Conservation (phyloP, 2,113 vertebrate species). For the Rhineura floridana region DNA sequence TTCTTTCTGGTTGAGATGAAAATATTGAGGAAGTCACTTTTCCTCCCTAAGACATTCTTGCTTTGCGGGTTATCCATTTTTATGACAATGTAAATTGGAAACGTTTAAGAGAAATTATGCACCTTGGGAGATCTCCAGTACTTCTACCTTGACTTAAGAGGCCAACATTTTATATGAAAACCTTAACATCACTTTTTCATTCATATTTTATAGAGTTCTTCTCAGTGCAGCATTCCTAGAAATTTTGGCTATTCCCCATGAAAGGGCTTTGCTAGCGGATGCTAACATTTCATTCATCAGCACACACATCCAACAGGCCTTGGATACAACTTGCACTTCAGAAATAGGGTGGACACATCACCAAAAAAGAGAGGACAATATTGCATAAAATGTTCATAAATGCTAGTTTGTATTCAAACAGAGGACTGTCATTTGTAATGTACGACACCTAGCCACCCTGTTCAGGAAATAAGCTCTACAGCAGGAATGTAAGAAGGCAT, state of each 20-base stretch:
- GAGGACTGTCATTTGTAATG: background rate
- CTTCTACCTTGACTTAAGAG: background rate
- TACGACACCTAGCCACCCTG: background rate
- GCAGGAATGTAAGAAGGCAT: too few relatives aligned
- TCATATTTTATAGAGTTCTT: conserved; percentile 34
- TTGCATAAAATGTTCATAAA: too few relatives aligned
- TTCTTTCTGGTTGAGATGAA: background rate
- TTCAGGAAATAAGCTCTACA: background rate
- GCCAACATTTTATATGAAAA: conserved; percentile 8
- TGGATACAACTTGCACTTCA: background rate
- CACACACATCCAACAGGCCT: background rate
- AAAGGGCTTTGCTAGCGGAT: background rate
- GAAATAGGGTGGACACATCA: background rate
- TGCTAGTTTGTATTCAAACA: background rate
- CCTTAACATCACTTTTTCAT: conserved; percentile 16
- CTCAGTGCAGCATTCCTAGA: conserved; percentile 20
- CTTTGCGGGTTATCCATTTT: background rate
- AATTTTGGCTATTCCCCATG: background rate
- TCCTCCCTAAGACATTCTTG: background rate
- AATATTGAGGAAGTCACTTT: background rate
- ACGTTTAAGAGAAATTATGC: conserved; percentile 1
- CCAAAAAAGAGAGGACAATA: too few relatives aligned
- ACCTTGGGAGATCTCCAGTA: conserved; percentile 23
- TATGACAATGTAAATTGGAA: conserved; percentile 24
- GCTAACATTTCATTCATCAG: background rate